Evolutionary conservation across 2,113 vertebrate genomes (phyloP), one percentile per base, ranked within the genome.

Genomic region (Amphilophus citrinellus): DNA sequence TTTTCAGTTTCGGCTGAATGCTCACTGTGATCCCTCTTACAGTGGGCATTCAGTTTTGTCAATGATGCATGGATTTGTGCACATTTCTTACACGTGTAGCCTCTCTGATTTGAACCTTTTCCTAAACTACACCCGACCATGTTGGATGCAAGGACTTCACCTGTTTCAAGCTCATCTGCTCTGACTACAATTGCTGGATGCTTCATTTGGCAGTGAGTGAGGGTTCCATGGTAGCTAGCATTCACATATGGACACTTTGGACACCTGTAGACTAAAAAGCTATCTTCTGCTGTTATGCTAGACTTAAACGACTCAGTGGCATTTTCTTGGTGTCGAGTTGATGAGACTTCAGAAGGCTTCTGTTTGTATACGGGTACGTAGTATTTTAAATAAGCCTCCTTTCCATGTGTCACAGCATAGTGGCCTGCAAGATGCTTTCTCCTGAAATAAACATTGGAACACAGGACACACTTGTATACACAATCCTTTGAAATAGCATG

Each of bases 161-260:
- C 94, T 0, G 96, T 97, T 71, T 97, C 95, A 11, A 99, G 97
- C 73, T 96, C 94, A 79, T 97, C 96, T 2, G 97, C 96, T 1
- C 96, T 97, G 88, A 96, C 97, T 66, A 96, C 92, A n/a, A 97
- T 4, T 0, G 87, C 85, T 0, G 98, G 97, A 65, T 98, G 98
- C 42, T 92, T 92, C 90, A 97, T 98, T 92, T 98, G 97, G 93
- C 97, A 98, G 92, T 99, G 98, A 76, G 97, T 97, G 71, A 98
- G 96, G 32, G 96, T 96, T 0, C 98, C 98, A 0, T 98, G 97
- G 90, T 95, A 92, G 2, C 96, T 96, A 1, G 96, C 94, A 76
- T 99, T 97, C 62, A 97, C 96, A 71, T 98, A 99, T 0, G 96
- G 94, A 79, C 98, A 99, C 30, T 93, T 93, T 20, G 97, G 95